Evolutionary conservation across 2,113 vertebrate species (phyloP), one percentile per base, ranked within the genome.

Genomic region (Hiodon alosoides): DNA sequence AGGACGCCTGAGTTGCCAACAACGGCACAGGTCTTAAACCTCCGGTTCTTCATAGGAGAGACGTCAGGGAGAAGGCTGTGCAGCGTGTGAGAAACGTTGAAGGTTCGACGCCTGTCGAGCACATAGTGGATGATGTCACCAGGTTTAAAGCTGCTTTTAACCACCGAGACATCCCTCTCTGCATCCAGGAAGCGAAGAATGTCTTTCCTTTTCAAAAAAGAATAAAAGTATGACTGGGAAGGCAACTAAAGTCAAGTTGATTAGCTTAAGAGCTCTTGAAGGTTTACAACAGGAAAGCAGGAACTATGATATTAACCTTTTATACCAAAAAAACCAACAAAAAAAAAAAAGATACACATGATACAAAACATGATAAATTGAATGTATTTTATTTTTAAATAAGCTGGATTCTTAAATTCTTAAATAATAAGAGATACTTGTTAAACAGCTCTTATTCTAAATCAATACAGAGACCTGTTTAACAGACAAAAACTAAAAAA

Each of bases 1-100:
- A 95, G 91, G 75, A 95, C 89, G 16, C 94, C 94, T 16, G 94
- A 95, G 85, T 95, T 95, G 17, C 94, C 94, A 83, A 95, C 93
- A 70, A 95, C 94, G 0, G 94, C 93, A 71, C 94, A 95, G 3
- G 90, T 92, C 80, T 90, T 93, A 86, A 94, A 95, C 50, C 91
- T 85, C 10, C 90, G 91, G 76, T 94, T 95, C 84, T 95, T 95
- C 88, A 95, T 93, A 0, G 94, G 94, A 2, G 94, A 95, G 68
- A 94, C 90, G 83, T 95, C 94, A 13, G 94, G 94, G 3, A 95
- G 88, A 78, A 95, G 92, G 48, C 90, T 93, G 70, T 95, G 93
- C 16, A 95, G 88, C 78, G 93, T 81, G 57, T 82, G 90, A 60
- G 94, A 94, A 79, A 95, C 90, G 59, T 93, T 95, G 7, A 95